phyloP scores from a whole-genome alignment of 2,888 invertebrate species.

The Tenthredo notha region DNA sequence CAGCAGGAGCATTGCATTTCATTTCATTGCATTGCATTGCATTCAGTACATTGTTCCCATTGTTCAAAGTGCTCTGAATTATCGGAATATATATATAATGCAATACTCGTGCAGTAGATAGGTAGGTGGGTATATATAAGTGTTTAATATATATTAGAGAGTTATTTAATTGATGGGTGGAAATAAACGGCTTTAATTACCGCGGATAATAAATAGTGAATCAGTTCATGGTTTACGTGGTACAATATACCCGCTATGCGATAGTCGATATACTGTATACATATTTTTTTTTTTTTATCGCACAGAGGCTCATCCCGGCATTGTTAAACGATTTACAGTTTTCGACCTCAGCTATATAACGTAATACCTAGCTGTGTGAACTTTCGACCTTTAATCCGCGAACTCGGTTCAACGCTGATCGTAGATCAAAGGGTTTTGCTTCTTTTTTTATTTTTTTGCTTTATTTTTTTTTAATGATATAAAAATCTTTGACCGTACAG shows the following conservation, averaged over 20 bases:
- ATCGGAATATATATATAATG: not conserved
- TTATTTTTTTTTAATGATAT: not conserved
- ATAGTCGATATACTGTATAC: not conserved
- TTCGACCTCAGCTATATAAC: not conserved
- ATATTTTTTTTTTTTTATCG: not conserved
- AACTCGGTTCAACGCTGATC: constrained; percentile 24
- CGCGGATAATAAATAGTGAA: not conserved
- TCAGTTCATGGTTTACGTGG: not conserved
- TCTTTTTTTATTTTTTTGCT: not conserved
- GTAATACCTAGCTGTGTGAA: constrained; percentile 2
- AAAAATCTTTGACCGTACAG: not conserved
- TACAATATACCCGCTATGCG: not conserved
- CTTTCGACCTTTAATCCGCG: constrained; percentile 26
- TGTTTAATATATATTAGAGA: not conserved
- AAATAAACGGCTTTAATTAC: not conserved
- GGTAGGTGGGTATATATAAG: not conserved
- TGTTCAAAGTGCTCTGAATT: not conserved
- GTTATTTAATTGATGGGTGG: not conserved
- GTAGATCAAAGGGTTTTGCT: not conserved
- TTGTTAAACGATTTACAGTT: constrained; percentile 11
- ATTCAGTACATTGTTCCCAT: constrained; percentile 16
- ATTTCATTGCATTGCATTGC: not conserved
- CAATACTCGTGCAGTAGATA: not conserved
- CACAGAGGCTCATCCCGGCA: not conserved
- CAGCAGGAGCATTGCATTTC: not conserved